Evolutionary conservation across 1,140 invertebrate species (phyloP), one percentile per base, ranked within the genome.

Genomic region (Bradysia coprophila): DNA sequence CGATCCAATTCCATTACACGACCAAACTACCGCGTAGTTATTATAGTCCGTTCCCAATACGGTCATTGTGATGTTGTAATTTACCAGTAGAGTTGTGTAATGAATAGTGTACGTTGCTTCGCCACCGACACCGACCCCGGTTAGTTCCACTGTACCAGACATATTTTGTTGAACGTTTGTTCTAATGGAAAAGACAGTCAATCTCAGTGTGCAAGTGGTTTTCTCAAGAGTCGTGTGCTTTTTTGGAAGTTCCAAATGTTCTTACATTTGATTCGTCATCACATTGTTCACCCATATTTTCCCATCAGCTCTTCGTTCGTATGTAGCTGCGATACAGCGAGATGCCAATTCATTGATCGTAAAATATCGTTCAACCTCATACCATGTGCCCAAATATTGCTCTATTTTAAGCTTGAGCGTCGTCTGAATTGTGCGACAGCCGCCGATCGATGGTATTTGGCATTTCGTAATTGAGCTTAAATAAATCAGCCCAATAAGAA

Each of bases 311-410:
- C 71, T 72, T 50, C 68, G 67, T 0, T 76, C 75, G 52, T 86
- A 88, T 51, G 80, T 80, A 1, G 79, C 76, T 50, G 73, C 75
- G 15, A 81, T 76, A 56, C 83, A 88, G 42, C 78, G 66, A 16
- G 73, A 74, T 4, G 72, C 77, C 13, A 77, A 66, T 61, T 86
- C 81, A 13, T 73, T 72, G 34, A 83, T 65, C 36, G 78, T 76
- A 56, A 82, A 83, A 54, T 81, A 84, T 48, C 79, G 69, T 59
- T 85, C 79, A 15, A 75, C 67, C 62, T 86, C 82, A 50, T 78
- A 83, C 82, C 83, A 88, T 38, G 71, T 67, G 19, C 82, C 81
- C 45, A 80, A 51, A 56, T 82, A 85, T 62, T 78, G 61, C 43
- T 71, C 67, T n/a, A n/a, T n/a, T n/a, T n/a, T n/a, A n/a, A n/a